phyloP scores from a whole-genome alignment of 2,797 vertebrate species.

The Falco cherrug region DNA sequence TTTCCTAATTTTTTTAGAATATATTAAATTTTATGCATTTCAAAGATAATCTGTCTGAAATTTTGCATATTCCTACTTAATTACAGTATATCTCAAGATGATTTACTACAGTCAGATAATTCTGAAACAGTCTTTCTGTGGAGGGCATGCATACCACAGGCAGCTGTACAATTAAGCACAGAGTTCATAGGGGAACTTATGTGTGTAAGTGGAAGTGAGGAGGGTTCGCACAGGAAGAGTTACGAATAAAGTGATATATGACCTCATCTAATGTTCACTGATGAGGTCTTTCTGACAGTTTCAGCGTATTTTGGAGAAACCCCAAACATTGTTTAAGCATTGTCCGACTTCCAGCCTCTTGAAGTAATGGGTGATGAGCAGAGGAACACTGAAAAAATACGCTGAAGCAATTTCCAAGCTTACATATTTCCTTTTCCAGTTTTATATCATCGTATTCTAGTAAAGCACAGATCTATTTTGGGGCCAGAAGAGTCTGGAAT shows the following conservation, averaged over 20 bases:
- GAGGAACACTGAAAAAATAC: not conserved
- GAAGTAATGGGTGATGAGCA: not conserved
- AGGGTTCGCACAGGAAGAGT: not conserved
- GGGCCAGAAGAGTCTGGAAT: constrained; percentile 17
- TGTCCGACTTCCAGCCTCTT: not conserved
- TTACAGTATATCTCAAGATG: constrained; percentile 52
- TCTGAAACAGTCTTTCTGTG: not conserved
- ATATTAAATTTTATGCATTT: constrained; percentile 62
- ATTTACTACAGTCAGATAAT: constrained; percentile 54
- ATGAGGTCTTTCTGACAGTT: not conserved
- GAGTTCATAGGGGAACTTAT: not conserved
- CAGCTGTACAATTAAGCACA: constrained; percentile 8
- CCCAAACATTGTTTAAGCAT: not conserved
- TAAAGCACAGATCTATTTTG: constrained; percentile 37
- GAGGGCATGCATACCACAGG: constrained; percentile 30
- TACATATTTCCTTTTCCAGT: constrained; percentile 14
- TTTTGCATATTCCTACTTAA: constrained; percentile 67
- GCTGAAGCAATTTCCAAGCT: not conserved
- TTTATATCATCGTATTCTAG: not conserved
- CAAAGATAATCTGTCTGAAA: constrained; percentile 65
- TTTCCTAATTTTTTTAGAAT: constrained; percentile 48
- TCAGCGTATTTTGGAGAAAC: not conserved
- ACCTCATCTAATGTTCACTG: not conserved
- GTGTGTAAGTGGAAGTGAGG: not conserved
- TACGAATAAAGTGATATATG: not conserved